Evolutionary conservation across 2,797 vertebrate genomes (phyloP).

Genomic region (Sebastes steindachneri): DNA sequence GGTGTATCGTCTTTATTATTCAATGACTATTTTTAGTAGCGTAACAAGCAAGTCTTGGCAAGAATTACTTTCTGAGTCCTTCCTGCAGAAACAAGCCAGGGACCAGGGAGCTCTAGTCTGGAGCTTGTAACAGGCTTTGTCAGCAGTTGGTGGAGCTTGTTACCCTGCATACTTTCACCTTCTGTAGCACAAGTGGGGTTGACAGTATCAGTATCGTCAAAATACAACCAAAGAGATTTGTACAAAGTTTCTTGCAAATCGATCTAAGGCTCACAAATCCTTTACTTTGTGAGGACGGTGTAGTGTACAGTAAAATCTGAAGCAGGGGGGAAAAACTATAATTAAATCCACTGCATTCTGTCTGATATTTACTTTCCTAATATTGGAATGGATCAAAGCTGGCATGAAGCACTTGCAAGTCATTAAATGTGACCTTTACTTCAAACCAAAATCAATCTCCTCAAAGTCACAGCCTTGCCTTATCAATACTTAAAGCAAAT

Average conservation of each 20-base stretch:
- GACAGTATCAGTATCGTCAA: neutral
- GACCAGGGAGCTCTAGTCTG: neutral
- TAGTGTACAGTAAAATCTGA: neutral
- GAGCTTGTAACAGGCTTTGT: neutral
- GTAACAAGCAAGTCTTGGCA: neutral
- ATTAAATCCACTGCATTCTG: slow-evolving; percentile 36
- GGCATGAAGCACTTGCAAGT: slow-evolving; percentile 54
- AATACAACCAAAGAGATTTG: slow-evolving; percentile 1
- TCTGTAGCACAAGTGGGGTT: neutral
- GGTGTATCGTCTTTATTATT: slow-evolving; percentile 14
- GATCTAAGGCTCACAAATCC: neutral
- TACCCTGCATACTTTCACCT: neutral
- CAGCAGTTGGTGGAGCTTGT: neutral
- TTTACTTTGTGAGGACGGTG: neutral
- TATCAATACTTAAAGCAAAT: slow-evolving; percentile 68
- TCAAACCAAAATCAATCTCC: slow-evolving; percentile 72
- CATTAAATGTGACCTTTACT: slow-evolving; percentile 80
- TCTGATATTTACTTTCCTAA: slow-evolving; percentile 56
- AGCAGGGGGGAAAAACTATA: neutral
- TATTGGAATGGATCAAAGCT: slow-evolving; percentile 51
- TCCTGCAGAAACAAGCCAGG: slow-evolving; percentile 1
- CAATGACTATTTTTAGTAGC: slow-evolving; percentile 7
- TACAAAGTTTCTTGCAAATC: neutral
- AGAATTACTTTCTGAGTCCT: slow-evolving; percentile 1
- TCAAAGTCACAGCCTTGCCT: slow-evolving; percentile 71